Evolutionary conservation across 2,113 vertebrate genomes (phyloP).

Genomic region (Talpa occidentalis): DNA sequence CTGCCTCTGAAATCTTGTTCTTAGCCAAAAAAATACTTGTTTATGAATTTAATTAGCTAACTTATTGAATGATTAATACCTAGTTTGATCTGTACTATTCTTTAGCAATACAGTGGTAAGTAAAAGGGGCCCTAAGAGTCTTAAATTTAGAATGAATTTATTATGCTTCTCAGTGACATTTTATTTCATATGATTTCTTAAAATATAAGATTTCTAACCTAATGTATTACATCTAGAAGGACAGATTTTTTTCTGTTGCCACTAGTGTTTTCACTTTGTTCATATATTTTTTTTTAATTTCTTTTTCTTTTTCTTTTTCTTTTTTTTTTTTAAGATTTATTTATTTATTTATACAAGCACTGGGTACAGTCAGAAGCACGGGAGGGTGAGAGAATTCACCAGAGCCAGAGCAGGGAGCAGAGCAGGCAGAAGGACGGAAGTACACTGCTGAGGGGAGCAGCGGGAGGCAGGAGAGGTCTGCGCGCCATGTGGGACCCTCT

Average conservation of each 20-base stretch:
- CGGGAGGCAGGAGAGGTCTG: too few relatives aligned
- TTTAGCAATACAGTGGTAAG: background rate
- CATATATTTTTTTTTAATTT: too few relatives aligned
- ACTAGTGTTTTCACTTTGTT: background rate
- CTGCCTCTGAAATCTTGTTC: background rate
- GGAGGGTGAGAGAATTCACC: too few relatives aligned
- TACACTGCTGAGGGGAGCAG: too few relatives aligned
- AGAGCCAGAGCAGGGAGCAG: too few relatives aligned
- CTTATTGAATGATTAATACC: background rate
- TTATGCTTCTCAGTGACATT: background rate
- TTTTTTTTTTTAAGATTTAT: too few relatives aligned
- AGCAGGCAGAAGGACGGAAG: too few relatives aligned
- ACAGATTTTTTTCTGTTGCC: background rate
- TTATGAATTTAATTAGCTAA: background rate
- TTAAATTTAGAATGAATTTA: background rate
- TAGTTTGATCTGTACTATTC: background rate
- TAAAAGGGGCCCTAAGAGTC: background rate
- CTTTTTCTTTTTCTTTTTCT: too few relatives aligned
- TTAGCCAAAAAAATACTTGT: background rate
- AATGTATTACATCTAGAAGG: background rate
- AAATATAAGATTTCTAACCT: constrained; percentile 9
- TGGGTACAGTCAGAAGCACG: too few relatives aligned
- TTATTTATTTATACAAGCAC: too few relatives aligned
- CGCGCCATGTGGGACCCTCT: too few relatives aligned
- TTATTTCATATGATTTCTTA: constrained; percentile 2